phyloP scores from a whole-genome alignment of 2,113 vertebrate species.

The Eulacestoma nigropectus region DNA sequence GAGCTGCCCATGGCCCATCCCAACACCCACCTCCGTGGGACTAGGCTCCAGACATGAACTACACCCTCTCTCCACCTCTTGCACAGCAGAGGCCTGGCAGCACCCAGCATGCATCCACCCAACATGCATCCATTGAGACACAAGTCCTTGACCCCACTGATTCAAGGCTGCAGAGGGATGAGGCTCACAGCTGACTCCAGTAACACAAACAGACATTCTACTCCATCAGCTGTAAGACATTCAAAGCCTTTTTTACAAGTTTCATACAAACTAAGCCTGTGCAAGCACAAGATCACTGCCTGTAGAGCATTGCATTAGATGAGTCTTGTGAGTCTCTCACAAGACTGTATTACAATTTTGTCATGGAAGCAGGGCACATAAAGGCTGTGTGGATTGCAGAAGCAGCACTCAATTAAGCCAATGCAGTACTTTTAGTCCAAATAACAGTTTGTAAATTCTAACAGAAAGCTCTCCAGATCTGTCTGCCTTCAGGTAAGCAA shows the following conservation, averaged over 20 bases:
- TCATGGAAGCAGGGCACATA: background rate
- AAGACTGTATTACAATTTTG: background rate
- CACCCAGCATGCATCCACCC: background rate
- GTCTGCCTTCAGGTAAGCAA: background rate
- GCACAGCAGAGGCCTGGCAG: background rate
- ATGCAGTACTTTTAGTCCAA: background rate
- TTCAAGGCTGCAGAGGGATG: background rate
- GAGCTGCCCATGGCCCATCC: background rate
- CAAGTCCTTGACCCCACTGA: background rate
- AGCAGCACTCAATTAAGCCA: background rate
- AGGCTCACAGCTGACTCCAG: background rate
- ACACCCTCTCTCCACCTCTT: background rate
- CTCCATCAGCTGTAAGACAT: background rate
- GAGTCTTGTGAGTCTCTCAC: background rate
- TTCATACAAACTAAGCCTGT: background rate
- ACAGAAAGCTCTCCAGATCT: background rate
- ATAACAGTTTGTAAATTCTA: background rate
- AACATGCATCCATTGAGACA: accelerated
- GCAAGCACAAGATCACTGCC: background rate
- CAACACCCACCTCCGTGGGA: background rate
- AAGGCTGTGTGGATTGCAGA: background rate
- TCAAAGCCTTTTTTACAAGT: background rate
- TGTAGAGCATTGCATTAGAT: background rate
- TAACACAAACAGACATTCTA: background rate
- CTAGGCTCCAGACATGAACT: background rate